A percentile compares a stretch with the other conserved stretches of the same genome.
Evolutionary conservation across 2,888 invertebrate species (phyloP).

Genomic region (Drosophila meridionalis): DNA sequence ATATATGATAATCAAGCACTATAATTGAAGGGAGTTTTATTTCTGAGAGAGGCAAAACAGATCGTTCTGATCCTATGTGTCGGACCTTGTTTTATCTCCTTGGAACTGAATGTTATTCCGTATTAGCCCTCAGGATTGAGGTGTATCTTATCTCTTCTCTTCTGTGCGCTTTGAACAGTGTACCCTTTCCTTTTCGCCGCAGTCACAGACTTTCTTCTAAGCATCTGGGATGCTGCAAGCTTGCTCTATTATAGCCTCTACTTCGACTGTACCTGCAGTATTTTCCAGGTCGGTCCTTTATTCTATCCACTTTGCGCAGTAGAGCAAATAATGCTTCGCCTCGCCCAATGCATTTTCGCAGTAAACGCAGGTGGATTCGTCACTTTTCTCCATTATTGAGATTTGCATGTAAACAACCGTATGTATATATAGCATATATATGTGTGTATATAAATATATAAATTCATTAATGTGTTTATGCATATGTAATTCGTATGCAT

Average conservation of each 20-base stretch:
- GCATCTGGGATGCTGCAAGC: no score
- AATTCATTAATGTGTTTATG: neutral
- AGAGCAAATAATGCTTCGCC: neutral
- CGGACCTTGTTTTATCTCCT: no score
- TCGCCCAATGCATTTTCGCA: neutral
- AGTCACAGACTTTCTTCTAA: no score
- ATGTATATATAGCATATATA: neutral
- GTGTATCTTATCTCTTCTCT: no score
- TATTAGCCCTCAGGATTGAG: neutral
- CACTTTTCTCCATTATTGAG: neutral
- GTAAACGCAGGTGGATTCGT: neutral
- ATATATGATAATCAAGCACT: no score
- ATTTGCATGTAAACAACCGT: neutral
- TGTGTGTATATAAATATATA: slow-evolving; percentile 3
- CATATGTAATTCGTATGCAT: neutral
- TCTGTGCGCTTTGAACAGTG: no score
- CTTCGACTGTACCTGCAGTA: neutral
- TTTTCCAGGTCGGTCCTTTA: no score
- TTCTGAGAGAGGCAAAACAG: no score
- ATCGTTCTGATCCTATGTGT: no score
- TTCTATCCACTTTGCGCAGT: neutral
- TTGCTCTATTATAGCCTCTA: neutral
- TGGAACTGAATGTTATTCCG: neutral
- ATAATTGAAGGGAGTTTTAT: no score
- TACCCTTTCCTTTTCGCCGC: no score